Base-by-base conservation (phyloP, 2,113 vertebrate genomes). In the Cyanoramphus novaezelandiae region DNA sequence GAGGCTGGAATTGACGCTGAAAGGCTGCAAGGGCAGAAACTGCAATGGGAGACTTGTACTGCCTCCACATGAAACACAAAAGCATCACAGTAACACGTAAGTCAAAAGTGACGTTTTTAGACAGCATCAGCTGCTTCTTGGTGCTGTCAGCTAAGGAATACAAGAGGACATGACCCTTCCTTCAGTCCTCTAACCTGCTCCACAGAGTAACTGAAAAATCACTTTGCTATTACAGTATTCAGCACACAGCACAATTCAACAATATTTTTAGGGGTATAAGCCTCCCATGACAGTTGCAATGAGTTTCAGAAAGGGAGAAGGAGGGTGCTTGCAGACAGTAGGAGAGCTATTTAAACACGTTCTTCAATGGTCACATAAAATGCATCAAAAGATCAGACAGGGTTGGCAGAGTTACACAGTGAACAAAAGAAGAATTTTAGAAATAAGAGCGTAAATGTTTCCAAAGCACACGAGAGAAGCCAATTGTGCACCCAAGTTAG, bases 71-170 rank as follows among this genome's bases (percentile, higher is more conserved):
- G 37, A 70, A 67, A 68, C 7, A 3, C 25, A 4, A 1, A 13
- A 23, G 31, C 28, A 37, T 41, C 68, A 60, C 0, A 0, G 28
- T 41, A 82, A 49, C 0, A 2, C 12, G 13, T 5, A 28, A 83
- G 43, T n/a, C 57, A 79, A 71, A 75, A 20, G 19, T 0, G 17
- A 31, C 17, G 2, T 63, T 79, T 87, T 70, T 9, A 69, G 71
- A 50, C 2, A 6, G 1, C 3, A 17, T 11, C 64, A 63, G 31
- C 37, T 78, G 46, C 60, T 70, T 62, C 55, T 53, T 59, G 46
- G 31, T 49, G 41, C 37, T 70, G 50, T 37, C 60, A 44, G n/a
- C 16, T 37, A 62, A 86, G 62, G n/a, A 19, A 28, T 3, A 27
- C 29, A 37, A 0, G 62, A 47, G 50, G 11, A 57, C 9, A 1